Evolutionary conservation across 2,797 vertebrate species (phyloP).

Genomic region (Lutjanus campechanus): DNA sequence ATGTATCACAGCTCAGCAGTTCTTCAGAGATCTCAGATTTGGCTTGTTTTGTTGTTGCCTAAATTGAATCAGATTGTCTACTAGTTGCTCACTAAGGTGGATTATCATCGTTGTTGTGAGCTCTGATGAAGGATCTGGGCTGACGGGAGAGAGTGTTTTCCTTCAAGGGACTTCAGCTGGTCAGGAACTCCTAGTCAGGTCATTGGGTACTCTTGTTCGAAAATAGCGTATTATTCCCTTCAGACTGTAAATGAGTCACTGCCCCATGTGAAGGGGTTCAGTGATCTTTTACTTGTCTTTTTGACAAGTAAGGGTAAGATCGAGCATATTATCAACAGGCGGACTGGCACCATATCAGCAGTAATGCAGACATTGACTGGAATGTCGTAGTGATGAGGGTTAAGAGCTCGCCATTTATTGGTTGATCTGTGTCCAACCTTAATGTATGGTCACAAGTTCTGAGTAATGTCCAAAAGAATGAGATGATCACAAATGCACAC

Average conservation of each 20-base stretch:
- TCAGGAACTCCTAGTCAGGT: neutral
- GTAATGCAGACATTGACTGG: neutral
- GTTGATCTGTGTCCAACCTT: too few species aligned
- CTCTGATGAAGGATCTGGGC: conserved; percentile 17
- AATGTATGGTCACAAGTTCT: too few species aligned
- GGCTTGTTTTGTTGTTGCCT: conserved; percentile 14
- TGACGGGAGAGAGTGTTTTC: neutral
- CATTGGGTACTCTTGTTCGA: neutral
- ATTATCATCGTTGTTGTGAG: conserved; percentile 13
- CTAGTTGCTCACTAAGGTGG: conserved; percentile 35
- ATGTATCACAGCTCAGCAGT: conserved; percentile 30
- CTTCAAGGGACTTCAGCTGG: neutral
- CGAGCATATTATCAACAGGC: neutral
- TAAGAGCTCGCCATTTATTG: neutral
- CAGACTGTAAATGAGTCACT: neutral
- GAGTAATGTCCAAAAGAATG: too few species aligned
- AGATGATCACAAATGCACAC: too few species aligned
- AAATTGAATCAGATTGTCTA: conserved; percentile 22
- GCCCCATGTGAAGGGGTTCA: too few species aligned
- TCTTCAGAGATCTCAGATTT: conserved; percentile 38
- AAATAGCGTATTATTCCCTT: neutral
- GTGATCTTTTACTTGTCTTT: too few species aligned
- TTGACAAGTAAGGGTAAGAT: neutral
- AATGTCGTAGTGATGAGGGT: too few species aligned
- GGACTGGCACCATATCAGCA: neutral